Percentiles rank a stretch among this genome's conserved stretches.
Evolutionary conservation across 2,888 invertebrate genomes (phyloP).

Genomic region (Tenthredo notha): DNA sequence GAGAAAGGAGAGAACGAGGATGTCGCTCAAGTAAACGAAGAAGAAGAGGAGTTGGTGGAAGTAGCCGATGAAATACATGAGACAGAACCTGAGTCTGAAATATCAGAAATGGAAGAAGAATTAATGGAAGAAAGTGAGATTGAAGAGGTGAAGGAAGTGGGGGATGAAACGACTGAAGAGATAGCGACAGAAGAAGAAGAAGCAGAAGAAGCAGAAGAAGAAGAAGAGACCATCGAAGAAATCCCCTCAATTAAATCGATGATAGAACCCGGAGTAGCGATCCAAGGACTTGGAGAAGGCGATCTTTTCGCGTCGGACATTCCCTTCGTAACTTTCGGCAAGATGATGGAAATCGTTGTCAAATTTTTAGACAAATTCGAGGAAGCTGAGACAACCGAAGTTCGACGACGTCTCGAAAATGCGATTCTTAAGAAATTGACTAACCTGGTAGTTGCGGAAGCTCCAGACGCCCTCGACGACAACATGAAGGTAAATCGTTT

Average conservation of each 20-base stretch:
- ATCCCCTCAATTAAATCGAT: not conserved
- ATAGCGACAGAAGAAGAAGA: not conserved
- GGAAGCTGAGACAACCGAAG: constrained; percentile 26
- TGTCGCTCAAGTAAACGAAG: constrained; percentile 57
- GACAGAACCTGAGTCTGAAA: not conserved
- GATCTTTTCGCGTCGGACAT: constrained; percentile 30
- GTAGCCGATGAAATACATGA: constrained; percentile 29
- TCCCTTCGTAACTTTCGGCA: constrained; percentile 37
- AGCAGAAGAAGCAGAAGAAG: too few relatives aligned
- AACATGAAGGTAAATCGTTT: constrained; percentile 45
- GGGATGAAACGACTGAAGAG: constrained; percentile 30
- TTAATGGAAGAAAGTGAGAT: not conserved
- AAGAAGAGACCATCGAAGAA: constrained; percentile 10
- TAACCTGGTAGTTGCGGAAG: constrained; percentile 31
- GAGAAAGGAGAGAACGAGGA: constrained; percentile 20
- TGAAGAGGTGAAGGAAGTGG: constrained; percentile 56
- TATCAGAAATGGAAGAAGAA: constrained; percentile 18
- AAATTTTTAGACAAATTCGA: constrained; percentile 34
- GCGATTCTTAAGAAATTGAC: constrained; percentile 7
- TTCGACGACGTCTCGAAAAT: constrained; percentile 25
- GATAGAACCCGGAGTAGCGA: constrained; percentile 14
- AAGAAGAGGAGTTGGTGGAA: not conserved
- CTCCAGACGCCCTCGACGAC: constrained; percentile 32
- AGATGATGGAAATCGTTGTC: constrained; percentile 35
- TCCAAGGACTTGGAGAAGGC: constrained; percentile 29